Percentiles rank a stretch among this genome's conserved stretches.
Conservation (phyloP, 2,113 vertebrate genomes). For the Buteo buteo region DNA sequence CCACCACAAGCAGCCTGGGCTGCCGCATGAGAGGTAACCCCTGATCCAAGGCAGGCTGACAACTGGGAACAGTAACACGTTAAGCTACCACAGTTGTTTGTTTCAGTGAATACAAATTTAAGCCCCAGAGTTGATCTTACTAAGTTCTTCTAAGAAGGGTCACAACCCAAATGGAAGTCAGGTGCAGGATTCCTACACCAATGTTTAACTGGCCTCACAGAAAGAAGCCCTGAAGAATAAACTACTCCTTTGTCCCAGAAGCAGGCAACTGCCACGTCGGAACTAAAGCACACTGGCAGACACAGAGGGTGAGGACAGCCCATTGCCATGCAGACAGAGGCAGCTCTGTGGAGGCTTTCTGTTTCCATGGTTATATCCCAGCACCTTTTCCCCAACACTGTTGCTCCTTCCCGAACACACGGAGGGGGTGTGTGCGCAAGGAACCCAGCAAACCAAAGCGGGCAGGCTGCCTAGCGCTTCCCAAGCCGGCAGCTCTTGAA, state of each 20-base stretch:
- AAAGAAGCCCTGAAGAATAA: background rate
- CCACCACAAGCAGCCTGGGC: background rate
- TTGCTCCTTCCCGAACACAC: background rate
- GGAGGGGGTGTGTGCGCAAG: background rate
- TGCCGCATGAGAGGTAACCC: background rate
- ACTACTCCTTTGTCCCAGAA: background rate
- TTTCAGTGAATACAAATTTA: background rate
- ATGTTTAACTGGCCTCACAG: background rate
- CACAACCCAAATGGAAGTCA: background rate
- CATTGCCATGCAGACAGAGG: background rate
- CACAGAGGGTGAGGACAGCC: background rate
- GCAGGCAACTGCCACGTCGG: background rate
- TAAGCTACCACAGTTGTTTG: background rate
- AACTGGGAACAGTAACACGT: background rate
- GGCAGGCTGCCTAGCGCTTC: background rate
- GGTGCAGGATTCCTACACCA: accelerated
- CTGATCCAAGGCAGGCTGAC: background rate
- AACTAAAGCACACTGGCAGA: background rate
- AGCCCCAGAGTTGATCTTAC: background rate
- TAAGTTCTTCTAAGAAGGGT: background rate
- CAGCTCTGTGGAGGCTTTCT: background rate
- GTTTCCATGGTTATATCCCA: slow-evolving; percentile 31
- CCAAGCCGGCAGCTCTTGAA: background rate
- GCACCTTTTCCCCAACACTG: background rate
- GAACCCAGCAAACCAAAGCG: background rate